A percentile compares a stretch with the other conserved stretches of the same genome.
These are phyloP conservation scores for Sinonovacula constricta DNA, from an alignment of 1,140 invertebrate species.

Conservation along the genomic window DNA sequence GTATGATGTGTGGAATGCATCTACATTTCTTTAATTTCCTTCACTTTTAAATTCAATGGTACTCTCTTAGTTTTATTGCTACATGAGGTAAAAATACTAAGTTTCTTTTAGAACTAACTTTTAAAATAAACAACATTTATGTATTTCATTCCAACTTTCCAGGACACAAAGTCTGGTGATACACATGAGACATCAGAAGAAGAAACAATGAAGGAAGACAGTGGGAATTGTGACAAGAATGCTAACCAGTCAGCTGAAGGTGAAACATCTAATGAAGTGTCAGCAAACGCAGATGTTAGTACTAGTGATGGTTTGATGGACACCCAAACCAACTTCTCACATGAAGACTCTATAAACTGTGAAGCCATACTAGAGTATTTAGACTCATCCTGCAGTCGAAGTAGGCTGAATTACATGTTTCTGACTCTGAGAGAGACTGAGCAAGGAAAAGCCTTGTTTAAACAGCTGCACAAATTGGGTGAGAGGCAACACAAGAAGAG, in stretches of 20 bases:
- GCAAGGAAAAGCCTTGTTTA: slow-evolving; percentile 1
- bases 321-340: background rate
- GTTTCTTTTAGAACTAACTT: too few species aligned
- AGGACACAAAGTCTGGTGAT: background rate
- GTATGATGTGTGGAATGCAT: too few species aligned
- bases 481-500: slow-evolving; percentile 5
- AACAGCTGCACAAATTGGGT: background rate
- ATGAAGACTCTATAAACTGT: slow-evolving; percentile 7
- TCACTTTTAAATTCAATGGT: too few species aligned
- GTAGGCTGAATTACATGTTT: slow-evolving; percentile 32
- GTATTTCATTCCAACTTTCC: too few species aligned
- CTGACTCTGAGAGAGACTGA: slow-evolving; percentile 27
- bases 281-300: background rate
- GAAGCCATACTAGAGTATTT: slow-evolving; percentile 35
- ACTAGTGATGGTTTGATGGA: background rate
- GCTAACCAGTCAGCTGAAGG: background rate
- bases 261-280: background rate
- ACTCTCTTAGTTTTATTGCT: too few species aligned
- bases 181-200: background rate
- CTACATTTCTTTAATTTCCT: too few species aligned
- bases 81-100: too few species aligned
- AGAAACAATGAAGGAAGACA: background rate
- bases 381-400: slow-evolving; percentile 26
- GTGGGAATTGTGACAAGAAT: background rate
- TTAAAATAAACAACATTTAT: too few species aligned